Evolutionary conservation across 1,140 invertebrate species (phyloP), one percentile per base, ranked within the genome.

Genomic region (Hycleus cichorii): DNA sequence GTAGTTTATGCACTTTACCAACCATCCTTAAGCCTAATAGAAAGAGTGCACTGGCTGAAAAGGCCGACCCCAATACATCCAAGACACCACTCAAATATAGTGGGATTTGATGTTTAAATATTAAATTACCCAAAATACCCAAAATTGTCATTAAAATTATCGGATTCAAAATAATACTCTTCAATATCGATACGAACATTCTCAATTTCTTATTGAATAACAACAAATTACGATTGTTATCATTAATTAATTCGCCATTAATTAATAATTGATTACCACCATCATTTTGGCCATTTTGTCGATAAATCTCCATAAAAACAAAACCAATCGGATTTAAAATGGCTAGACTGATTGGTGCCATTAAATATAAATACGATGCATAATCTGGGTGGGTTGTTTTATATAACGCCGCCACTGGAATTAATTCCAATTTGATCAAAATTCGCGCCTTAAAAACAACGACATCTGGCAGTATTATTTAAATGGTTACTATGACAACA

Each of bases 281-380:
- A 64, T 47, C 9, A 45, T 43, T 40, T 57, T 40, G 65, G 10
- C 11, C 11, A 42, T 42, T 10, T 46, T 54, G 55, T 57, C 61
- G 78, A 26, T 87, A 81, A 38, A 96, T 84, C 78, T 98, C 95
- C 81, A 98, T 83, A 42, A 97, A 74, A 2, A 93, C 76, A 74
- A 97, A 93, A 32, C 91, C 92, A 63, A 97, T 82, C 0, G 95
- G 94, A 77, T 98, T 98, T 11, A 98, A 77, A 59, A 97, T 86
- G 2, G 91, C 87, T 38, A 98, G 74, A 47, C 92, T 95, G 74
- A 97, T 93, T 2, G 95, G 95, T 24, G 93, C 93, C 80, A 97
- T 84, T 6, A 98, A 76, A 73, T 97, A 98, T 5, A 98, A 76
- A 75, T 97, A 97, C 2, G 84, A 82, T 1, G 91, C 80, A 80